Base-by-base conservation (phyloP, 1,140 invertebrate genomes). In the Drosophila sechellia region DNA sequence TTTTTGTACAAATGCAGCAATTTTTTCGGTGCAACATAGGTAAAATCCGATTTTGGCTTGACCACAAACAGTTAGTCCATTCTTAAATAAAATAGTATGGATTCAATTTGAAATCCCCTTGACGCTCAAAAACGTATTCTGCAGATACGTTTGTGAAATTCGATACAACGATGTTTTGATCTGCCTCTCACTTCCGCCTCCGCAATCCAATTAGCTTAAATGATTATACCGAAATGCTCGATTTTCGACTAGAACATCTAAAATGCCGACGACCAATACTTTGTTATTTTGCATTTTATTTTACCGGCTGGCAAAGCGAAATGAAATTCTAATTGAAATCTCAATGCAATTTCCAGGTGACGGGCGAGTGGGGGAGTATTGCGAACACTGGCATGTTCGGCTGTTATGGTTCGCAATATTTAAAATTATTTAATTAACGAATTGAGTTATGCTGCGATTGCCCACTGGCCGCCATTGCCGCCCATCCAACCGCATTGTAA, bases 341-440 rank as follows among this genome's bases (percentile, higher is more conserved):
- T 81, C 74, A 50, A 68, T 77, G 79, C 79, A 84, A 79, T 73
- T 79, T 78, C 12, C 57, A 68, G 50, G 63, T 61, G 73, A 11
- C 54, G 54, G 53, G 48, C 35, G 49, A 27, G 39, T 34, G 53
- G 61, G 37, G 4, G 46, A 35, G 55, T 50, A 31, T 31, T 8
- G 8, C 31, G 35, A 45, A 5, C 34, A 40, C 25, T 57, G 58
- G 43, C 45, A 42, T 63, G 43, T 66, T 81, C 59, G 43, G 35
- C 58, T 83, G 78, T 78, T 87, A 75, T 83, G 71, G 80, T 68
- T 73, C 75, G 75, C 84, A 89, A 89, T 87, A 89, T 87, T 89
- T 84, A 84, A 87, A 84, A 87, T 89, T 89, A 89, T 87, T 87
- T 87, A 87, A 89, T 87, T 79, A 87, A 87, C 79, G 79, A 89